Base-by-base conservation (phyloP, 2,888 invertebrate genomes). In the Psylliodes chrysocephalus region DNA sequence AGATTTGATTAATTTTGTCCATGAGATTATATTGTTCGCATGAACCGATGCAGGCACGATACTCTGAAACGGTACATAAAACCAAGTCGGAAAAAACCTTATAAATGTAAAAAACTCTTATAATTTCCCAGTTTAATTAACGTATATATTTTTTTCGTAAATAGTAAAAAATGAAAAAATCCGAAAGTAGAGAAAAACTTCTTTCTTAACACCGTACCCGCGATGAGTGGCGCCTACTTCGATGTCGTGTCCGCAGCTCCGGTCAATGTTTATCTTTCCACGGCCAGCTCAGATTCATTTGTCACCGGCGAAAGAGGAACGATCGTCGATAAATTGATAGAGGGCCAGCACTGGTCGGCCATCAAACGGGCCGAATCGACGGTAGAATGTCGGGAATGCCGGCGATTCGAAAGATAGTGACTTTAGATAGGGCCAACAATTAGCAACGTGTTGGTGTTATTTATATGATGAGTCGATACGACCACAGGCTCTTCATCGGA, bases 391-490 rank as follows among this genome's bases (percentile, higher is more conserved):
- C 63, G 65, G 60, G 71, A 73, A 73, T 70, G 70, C 66, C 64
- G 69, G 64, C 66, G 66, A 72, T 73, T 73, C 72, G 67, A 64
- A 73, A 1, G 76, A 76, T 76, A 68, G 73, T 70, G 61, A 71
- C 71, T 76, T 73, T 73, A 76, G 76, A 76, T 76, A 76, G 75
- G 67, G 68, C 64, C 71, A 74, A 76, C 76, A 76, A 76, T 76
- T 76, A 76, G 76, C 75, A 69, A 75, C 70, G 72, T 74, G 75
- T 75, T 73, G 69, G 69, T 69, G 73, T 75, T 74, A 74, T 76
- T 76, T 75, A 75, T 74, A 67, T 64, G 54, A 54, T 42, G 69
- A 63, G 63, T 33, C 42, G 22, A 71, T 70, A 42, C 42, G 18
- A 7, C 12, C 38, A 38, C 38, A 14, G 38, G 38, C 14, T 38